Evolutionary conservation across 2,888 invertebrate species (phyloP), one percentile per base, ranked within the genome.

Genomic region (Strigamia maritima): DNA sequence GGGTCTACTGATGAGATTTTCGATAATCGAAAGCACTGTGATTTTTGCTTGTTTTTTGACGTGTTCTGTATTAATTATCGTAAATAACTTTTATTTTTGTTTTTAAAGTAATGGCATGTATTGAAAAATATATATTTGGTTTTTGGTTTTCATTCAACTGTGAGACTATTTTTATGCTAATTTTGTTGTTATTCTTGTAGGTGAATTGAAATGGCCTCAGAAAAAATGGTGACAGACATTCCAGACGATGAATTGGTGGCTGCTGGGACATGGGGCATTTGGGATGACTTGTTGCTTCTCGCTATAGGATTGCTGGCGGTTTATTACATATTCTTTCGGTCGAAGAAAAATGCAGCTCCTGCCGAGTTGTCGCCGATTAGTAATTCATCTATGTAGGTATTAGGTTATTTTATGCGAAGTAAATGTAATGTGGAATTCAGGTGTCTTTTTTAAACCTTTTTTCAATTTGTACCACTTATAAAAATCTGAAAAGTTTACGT

Each of bases 251-350:
- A 77, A 12, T 8, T 77, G 19, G 49, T 24, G 16, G 77, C n/a
- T 7, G 24, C 6, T 6, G 6, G 8, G 3, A 28, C 78, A 28
- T 65, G 60, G 78, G 78, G 78, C 10, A 78, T 78, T n/a, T 78
- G 24, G 78, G 78, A 78, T 19, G 78, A 78, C 31, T 14, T 78
- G 38, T 31, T 78, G 31, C 28, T 60, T 26, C n/a, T 78, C 2
- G 26, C 10, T n/a, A n/a, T 78, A 3, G 60, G 28, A 12, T 12
- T 65, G 4, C 6, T 28, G 10, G 78, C 31, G 19, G 65, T 78
- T 28, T 78, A 78, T 35, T 60, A 28, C 19, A 16, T 78, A 24
- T 78, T 78, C 19, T 65, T 78, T 35, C 31, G 78, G 12, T n/a
- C 49, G 24, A 77, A 77, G 19, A 76, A 31, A 19, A 49, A 49